phyloP scores from a whole-genome alignment of 2,888 invertebrate genomes.

The Tenthredo notha region DNA sequence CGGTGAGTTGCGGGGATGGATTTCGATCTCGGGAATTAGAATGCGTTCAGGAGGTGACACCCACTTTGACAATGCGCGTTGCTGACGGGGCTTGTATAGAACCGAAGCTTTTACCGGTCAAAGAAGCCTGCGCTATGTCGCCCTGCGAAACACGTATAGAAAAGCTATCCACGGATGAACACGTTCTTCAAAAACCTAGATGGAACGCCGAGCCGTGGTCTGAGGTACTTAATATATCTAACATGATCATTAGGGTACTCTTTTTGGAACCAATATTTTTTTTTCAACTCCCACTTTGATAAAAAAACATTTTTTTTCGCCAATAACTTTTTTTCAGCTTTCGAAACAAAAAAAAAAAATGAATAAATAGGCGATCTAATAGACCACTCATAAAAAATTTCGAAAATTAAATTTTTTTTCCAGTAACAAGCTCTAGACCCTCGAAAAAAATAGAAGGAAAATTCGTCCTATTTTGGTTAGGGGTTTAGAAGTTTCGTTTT shows the following conservation, averaged over 20 bases:
- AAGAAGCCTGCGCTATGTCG: constrained; percentile 77
- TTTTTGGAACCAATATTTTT: too few species aligned
- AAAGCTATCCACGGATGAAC: constrained; percentile 2
- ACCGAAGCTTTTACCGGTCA: constrained; percentile 78
- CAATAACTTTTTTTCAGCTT: too few species aligned
- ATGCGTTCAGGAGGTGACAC: constrained; percentile 84
- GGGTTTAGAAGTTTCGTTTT: too few species aligned
- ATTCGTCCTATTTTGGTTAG: too few species aligned
- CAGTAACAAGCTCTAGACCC: too few species aligned
- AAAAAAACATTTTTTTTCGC: too few species aligned
- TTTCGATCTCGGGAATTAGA: constrained; percentile 86
- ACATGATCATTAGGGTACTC: background rate
- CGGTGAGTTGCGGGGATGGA: constrained; percentile 87
- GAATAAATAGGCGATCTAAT: too few species aligned
- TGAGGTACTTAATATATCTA: constrained; percentile 76
- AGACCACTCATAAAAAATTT: too few species aligned
- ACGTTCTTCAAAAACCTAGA: constrained; percentile 58
- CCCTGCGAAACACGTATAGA: constrained; percentile 67
- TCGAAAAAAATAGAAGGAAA: too few species aligned
- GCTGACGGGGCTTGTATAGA: constrained; percentile 83
- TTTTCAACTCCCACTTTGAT: too few species aligned
- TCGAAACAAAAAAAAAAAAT: too few species aligned
- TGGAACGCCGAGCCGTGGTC: constrained; percentile 83
- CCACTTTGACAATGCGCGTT: constrained; percentile 80
- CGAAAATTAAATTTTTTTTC: too few species aligned